A percentile compares a stretch with the other conserved stretches of the same genome.
Evolutionary conservation across 2,113 vertebrate species (phyloP).

Genomic region (Zosterops lateralis): DNA sequence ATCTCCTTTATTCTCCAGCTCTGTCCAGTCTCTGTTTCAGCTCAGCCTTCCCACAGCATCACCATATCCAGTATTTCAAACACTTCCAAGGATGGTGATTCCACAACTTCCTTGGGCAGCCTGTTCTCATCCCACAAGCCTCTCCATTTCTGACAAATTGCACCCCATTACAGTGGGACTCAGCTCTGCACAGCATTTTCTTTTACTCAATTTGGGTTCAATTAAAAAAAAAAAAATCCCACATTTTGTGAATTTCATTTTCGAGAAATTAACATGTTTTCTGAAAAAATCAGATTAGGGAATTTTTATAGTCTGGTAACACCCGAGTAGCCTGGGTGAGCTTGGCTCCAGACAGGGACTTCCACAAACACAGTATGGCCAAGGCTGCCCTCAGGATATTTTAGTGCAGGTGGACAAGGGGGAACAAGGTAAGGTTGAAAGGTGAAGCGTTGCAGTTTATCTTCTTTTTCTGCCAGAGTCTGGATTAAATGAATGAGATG

Average conservation of each 20-base stretch:
- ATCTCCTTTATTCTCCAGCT: background rate
- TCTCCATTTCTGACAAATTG: background rate
- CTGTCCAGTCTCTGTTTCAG: background rate
- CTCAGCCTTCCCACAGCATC: background rate
- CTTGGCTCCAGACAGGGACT: background rate
- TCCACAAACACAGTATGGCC: background rate
- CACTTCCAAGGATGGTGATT: background rate
- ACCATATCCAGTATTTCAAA: background rate
- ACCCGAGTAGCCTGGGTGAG: background rate
- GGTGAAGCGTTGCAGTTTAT: background rate
- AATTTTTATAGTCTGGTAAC: fast-evolving
- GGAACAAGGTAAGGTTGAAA: background rate
- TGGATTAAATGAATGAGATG: too few relatives aligned
- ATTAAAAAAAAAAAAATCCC: background rate
- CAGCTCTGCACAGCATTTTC: background rate
- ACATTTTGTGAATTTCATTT: background rate
- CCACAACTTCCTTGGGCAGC: background rate
- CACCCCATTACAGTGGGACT: background rate
- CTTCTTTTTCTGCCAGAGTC: too few relatives aligned
- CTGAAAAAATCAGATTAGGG: background rate
- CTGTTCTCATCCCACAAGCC: fast-evolving
- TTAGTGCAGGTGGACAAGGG: background rate
- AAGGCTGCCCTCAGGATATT: background rate
- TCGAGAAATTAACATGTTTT: fast-evolving
- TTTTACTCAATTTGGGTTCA: background rate